A percentile compares a stretch with the other conserved stretches of the same genome.
Evolutionary conservation across 2,888 invertebrate genomes (phyloP).

Genomic region (Ennomos quercinarius): DNA sequence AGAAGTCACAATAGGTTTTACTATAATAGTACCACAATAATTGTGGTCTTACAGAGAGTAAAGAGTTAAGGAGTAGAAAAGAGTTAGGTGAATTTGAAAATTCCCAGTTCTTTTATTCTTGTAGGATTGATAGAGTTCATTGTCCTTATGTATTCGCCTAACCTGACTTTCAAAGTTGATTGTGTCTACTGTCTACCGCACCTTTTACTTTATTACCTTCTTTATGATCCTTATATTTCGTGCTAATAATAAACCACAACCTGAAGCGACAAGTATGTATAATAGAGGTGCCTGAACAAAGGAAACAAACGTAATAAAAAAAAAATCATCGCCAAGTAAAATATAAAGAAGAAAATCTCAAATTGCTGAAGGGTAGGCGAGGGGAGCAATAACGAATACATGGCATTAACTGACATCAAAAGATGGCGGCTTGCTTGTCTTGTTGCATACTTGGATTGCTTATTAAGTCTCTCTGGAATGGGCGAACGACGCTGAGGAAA

Average conservation of each 20-base stretch:
- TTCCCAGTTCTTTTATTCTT: too few relatives aligned
- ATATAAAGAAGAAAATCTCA: conserved; percentile 28
- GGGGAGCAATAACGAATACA: conserved; percentile 30
- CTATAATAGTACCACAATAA: too few relatives aligned
- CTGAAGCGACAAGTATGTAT: conserved; percentile 22
- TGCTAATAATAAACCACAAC: conserved; percentile 21
- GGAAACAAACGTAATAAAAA: conserved; percentile 34
- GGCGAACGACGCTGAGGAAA: conserved; percentile 8
- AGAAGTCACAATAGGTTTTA: too few relatives aligned
- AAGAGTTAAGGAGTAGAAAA: too few relatives aligned
- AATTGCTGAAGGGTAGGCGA: conserved; percentile 22
- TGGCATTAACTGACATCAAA: conserved; percentile 31
- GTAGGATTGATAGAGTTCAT: too few relatives aligned
- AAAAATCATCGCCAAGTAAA: conserved; percentile 27
- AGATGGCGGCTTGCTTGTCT: conserved; percentile 10
- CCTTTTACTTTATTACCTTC: conserved; percentile 23
- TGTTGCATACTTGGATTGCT: conserved; percentile 24
- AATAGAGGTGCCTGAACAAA: conserved; percentile 22
- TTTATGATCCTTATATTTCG: conserved; percentile 27
- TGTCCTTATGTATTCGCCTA: conserved; percentile 7
- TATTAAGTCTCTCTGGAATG: conserved; percentile 17
- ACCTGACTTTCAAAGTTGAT: conserved; percentile 12
- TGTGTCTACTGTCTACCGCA: not conserved
- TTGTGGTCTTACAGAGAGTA: too few relatives aligned
- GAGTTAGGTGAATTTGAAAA: too few relatives aligned